Percentiles rank a stretch among this genome's conserved stretches.
phyloP scores from a whole-genome alignment of 2,888 invertebrate species.

The Acronicta alni region DNA sequence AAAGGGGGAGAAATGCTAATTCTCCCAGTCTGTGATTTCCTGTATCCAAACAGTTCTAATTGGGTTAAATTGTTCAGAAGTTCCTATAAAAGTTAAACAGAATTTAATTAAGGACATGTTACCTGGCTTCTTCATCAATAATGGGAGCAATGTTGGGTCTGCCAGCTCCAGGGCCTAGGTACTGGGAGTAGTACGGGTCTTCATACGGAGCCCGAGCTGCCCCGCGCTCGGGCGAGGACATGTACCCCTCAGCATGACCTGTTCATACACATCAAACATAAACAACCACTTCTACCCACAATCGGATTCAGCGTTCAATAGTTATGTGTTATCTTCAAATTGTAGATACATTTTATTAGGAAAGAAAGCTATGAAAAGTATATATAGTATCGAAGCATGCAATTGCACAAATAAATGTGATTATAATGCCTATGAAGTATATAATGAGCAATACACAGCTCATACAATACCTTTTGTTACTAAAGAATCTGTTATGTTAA shows the following conservation, averaged over 20 bases:
- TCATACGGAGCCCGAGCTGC: slow-evolving; percentile 93
- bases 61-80: too few species aligned
- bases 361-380: slow-evolving; percentile 36
- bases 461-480: slow-evolving; percentile 25
- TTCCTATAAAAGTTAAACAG: too few species aligned
- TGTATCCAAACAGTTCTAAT: too few species aligned
- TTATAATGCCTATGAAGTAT: slow-evolving; percentile 15
- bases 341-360: background rate
- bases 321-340: slow-evolving; percentile 5
- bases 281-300: background rate
- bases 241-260: slow-evolving; percentile 91
- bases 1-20: background rate
- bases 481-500: background rate
- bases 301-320: slow-evolving; percentile 16
- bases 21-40: too few species aligned
- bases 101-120: slow-evolving; percentile 32
- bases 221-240: slow-evolving; percentile 95
- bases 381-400: slow-evolving; percentile 58
- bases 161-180: slow-evolving; percentile 91
- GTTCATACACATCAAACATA: slow-evolving; percentile 18
- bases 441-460: slow-evolving; percentile 15
- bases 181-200: slow-evolving; percentile 96
- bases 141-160: slow-evolving; percentile 94
- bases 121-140: slow-evolving; percentile 97
- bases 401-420: slow-evolving; percentile 34